These are phyloP conservation scores for Euschistus heros DNA, from an alignment of 1,140 invertebrate genomes.

Conservation along the genomic window DNA sequence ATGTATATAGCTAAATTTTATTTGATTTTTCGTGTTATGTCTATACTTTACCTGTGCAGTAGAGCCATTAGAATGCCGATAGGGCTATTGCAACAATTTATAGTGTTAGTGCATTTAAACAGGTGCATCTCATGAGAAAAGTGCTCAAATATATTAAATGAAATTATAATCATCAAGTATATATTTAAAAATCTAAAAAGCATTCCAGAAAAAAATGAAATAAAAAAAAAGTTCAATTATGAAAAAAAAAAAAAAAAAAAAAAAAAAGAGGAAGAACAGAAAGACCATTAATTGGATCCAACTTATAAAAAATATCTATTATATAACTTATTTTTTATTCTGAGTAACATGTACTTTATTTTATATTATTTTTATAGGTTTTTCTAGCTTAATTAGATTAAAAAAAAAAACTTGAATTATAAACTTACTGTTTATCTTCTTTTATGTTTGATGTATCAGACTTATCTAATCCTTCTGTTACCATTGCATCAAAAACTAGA, in stretches of 20 bases:
- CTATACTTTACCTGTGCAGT: constrained; percentile 67
- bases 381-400: constrained; percentile 24
- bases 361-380: not conserved
- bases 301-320: too few relatives aligned
- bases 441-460: constrained; percentile 38
- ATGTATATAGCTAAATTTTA: not conserved
- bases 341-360: too few relatives aligned
- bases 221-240: too few relatives aligned
- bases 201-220: not conserved
- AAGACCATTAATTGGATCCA: too few relatives aligned
- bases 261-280: too few relatives aligned
- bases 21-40: not conserved
- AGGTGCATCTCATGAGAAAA: constrained; percentile 7
- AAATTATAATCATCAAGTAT: not conserved
- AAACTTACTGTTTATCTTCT: constrained; percentile 48
- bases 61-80: constrained; percentile 77
- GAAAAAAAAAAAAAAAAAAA: too few relatives aligned
- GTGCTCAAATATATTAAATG: not conserved
- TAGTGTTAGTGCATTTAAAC: constrained; percentile 9
- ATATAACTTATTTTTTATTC: too few relatives aligned
- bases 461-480: constrained; percentile 60
- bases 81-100: constrained; percentile 45
- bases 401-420: not conserved
- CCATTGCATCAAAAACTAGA: constrained; percentile 67
- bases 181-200: not conserved